A percentile compares a stretch with the other conserved stretches of the same genome.
Conservation (phyloP, 2,888 invertebrate species). For the Meiosimyza decipiens region DNA sequence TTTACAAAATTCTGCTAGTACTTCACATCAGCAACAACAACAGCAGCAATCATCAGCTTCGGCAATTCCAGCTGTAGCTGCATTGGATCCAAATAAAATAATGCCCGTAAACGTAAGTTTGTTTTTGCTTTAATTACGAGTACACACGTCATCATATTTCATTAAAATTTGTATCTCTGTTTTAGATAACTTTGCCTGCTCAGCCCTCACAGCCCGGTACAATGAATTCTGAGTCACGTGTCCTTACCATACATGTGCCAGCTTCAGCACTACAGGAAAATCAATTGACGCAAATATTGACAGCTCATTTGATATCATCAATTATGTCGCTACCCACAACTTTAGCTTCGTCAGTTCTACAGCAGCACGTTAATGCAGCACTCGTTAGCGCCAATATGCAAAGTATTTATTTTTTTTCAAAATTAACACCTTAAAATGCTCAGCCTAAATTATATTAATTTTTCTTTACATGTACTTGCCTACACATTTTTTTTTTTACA, state of each 20-base stretch:
- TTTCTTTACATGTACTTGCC: too few relatives aligned
- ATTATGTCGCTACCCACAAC: slow-evolving; percentile 88
- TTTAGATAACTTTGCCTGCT: slow-evolving; percentile 79
- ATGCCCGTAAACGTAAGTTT: slow-evolving; percentile 70
- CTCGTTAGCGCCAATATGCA: slow-evolving; percentile 71
- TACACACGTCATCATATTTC: neutral
- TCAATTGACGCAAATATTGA: slow-evolving; percentile 77
- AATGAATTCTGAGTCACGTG: slow-evolving; percentile 75
- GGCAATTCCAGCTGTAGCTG: slow-evolving; percentile 65
- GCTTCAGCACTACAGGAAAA: slow-evolving; percentile 84
- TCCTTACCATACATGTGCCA: slow-evolving; percentile 91
- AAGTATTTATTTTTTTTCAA: slow-evolving; percentile 50
- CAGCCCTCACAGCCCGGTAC: slow-evolving; percentile 76
- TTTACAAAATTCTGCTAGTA: slow-evolving; percentile 33
- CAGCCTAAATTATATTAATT: neutral
- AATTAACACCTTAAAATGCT: neutral
- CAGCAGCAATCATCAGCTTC: slow-evolving; percentile 48
- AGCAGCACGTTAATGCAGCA: slow-evolving; percentile 88
- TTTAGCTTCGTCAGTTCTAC: slow-evolving; percentile 84
- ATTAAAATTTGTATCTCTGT: neutral
- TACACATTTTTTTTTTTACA: slow-evolving; percentile 36
- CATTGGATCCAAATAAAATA: slow-evolving; percentile 69
- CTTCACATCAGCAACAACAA: slow-evolving; percentile 51
- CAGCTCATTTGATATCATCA: slow-evolving; percentile 89
- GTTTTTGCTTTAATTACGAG: neutral